Conservation (phyloP, 2,797 vertebrate genomes). For the Argyrosomus regius region DNA sequence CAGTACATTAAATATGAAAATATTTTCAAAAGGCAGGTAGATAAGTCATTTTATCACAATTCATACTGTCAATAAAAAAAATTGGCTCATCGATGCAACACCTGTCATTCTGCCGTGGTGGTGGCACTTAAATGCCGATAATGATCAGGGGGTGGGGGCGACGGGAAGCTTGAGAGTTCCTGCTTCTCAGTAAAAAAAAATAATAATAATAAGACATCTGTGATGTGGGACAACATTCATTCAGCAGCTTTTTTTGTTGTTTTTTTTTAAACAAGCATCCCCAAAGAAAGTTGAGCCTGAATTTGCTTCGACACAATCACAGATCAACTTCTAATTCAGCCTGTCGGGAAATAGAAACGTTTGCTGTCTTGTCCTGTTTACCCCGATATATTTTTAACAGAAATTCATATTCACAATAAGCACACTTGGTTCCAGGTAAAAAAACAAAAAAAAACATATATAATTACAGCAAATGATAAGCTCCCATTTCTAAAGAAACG, state of each 20-base stretch:
- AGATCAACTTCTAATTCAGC: conserved; percentile 45
- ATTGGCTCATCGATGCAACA: conserved; percentile 86
- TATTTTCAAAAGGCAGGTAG: conserved; percentile 74
- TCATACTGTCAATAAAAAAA: conserved; percentile 73
- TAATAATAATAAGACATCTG: conserved; percentile 9
- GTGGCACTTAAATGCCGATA: conserved; percentile 63
- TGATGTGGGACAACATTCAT: conserved; percentile 56
- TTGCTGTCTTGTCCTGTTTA: conserved; percentile 43
- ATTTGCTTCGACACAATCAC: conserved; percentile 32
- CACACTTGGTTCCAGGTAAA: conserved; percentile 35
- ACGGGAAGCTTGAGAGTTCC: conserved; percentile 24
- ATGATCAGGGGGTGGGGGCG: conserved; percentile 30
- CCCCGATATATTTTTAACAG: conserved; percentile 36
- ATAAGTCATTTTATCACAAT: conserved; percentile 73
- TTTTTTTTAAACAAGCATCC: conserved; percentile 1
- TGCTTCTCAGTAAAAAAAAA: conserved; percentile 54
- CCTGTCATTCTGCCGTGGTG: conserved; percentile 66
- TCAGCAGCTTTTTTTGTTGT: conserved; percentile 34
- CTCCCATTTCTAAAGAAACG: conserved; percentile 56
- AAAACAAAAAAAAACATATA: conserved; percentile 19
- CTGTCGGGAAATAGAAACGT: conserved; percentile 18
- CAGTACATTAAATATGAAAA: conserved; percentile 83
- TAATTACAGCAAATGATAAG: conserved; percentile 51
- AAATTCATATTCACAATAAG: conserved; percentile 36
- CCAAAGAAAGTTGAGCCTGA: conserved; percentile 28